These are phyloP conservation scores for Camelus dromedarius DNA, from an alignment of 2,113 vertebrate genomes.

Conservation along the genomic window DNA sequence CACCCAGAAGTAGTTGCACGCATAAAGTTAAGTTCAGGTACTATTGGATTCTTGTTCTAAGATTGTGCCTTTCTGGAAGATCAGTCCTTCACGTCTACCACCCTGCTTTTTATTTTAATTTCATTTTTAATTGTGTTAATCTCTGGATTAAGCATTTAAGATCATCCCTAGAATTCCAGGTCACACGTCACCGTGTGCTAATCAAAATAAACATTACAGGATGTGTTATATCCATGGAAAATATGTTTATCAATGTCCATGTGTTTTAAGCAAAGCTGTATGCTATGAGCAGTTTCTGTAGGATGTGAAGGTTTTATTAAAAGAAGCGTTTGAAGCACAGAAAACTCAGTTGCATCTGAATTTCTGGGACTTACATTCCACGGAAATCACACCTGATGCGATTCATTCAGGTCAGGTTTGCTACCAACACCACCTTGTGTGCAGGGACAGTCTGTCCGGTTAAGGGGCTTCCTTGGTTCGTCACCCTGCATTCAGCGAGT, in stretches of 20 bases:
- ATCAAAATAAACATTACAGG: conserved; percentile 60
- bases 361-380: conserved; percentile 74
- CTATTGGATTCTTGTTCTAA: neutral
- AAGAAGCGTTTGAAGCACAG: conserved; percentile 55
- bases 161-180: conserved; percentile 16
- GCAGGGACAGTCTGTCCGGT: conserved; percentile 83
- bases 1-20: neutral
- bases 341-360: neutral
- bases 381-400: conserved; percentile 81
- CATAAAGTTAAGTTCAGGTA: neutral
- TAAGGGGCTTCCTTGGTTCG: conserved; percentile 82
- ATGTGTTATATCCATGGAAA: conserved; percentile 44
- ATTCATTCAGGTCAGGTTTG: conserved; percentile 76
- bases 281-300: neutral
- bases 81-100: neutral
- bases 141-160: neutral
- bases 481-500: conserved; percentile 80
- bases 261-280: conserved; percentile 26
- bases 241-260: conserved; percentile 49
- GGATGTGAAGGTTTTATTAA: conserved; percentile 56
- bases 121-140: neutral
- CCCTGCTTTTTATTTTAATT: conserved; percentile 20
- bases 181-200: neutral
- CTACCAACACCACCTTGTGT: conserved; percentile 80
- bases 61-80: neutral